phyloP scores from a whole-genome alignment of 2,888 invertebrate genomes.

The Agrochola lychnidis region DNA sequence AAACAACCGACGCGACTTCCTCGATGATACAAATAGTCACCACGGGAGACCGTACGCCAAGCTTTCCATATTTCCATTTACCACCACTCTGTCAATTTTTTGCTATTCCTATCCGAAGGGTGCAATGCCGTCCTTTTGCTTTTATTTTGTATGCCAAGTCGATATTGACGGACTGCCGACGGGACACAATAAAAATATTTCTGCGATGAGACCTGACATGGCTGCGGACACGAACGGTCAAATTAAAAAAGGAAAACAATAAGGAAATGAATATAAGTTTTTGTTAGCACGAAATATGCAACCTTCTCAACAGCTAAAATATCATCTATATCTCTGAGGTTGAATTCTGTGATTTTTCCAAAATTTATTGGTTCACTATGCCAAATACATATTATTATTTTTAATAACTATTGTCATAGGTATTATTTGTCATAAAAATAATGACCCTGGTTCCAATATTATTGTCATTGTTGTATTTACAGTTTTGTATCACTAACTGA shows the following conservation, averaged over 20 bases:
- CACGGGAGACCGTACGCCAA: neutral
- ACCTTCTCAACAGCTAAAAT: neutral
- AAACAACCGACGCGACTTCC: neutral
- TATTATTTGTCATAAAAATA: neutral
- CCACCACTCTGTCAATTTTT: slow-evolving; percentile 37
- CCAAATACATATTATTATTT: neutral
- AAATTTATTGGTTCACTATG: neutral
- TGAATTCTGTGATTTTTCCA: neutral
- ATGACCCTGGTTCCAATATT: neutral
- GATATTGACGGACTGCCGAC: slow-evolving; percentile 72
- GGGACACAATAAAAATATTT: slow-evolving; percentile 46
- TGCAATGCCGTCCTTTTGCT: slow-evolving; percentile 51
- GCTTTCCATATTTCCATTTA: slow-evolving; percentile 25
- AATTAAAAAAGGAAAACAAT: neutral
- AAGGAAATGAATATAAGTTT: neutral
- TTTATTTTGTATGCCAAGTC: slow-evolving; percentile 63
- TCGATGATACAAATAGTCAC: slow-evolving; percentile 20
- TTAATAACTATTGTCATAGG: neutral
- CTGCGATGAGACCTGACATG: neutral
- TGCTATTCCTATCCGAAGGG: slow-evolving; percentile 37
- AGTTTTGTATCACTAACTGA: neutral
- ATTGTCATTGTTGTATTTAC: neutral
- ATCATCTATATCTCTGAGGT: neutral
- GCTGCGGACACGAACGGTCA: slow-evolving; percentile 33
- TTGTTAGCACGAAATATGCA: neutral